phyloP scores from a whole-genome alignment of 1,140 invertebrate genomes.

The Drosophila prosaltans region DNA sequence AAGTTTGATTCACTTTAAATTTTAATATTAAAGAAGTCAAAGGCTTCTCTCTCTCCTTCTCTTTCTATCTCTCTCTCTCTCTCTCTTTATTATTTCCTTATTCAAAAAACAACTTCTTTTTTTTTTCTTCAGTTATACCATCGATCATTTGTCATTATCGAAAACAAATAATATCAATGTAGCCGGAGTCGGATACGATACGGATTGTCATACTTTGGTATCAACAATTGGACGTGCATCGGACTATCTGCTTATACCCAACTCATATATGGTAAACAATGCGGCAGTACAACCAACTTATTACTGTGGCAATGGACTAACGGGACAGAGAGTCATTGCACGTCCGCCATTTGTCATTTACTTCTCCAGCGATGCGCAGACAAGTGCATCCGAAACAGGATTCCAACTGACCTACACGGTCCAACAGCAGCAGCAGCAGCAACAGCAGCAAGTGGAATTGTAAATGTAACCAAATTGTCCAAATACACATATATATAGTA shows the following conservation, averaged over 20 bases:
- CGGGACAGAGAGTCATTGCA: constrained; percentile 45
- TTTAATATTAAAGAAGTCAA: too few relatives aligned
- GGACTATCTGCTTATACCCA: constrained; percentile 63
- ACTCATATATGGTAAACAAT: constrained; percentile 49
- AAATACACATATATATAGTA: neutral
- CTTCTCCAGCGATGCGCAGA: constrained; percentile 67
- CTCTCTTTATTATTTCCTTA: neutral
- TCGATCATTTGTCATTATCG: constrained; percentile 61
- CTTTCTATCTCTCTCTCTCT: too few relatives aligned
- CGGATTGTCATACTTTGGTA: constrained; percentile 68
- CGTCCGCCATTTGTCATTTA: constrained; percentile 63
- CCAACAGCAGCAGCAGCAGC: constrained; percentile 14
- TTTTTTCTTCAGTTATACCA: constrained; percentile 46
- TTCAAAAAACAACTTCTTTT: neutral
- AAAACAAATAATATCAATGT: constrained; percentile 39
- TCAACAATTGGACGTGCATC: constrained; percentile 50
- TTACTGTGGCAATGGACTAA: constrained; percentile 59
- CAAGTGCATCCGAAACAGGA: constrained; percentile 62
- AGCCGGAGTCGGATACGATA: constrained; percentile 58
- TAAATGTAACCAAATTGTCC: constrained; percentile 34
- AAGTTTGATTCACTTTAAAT: too few relatives aligned
- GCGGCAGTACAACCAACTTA: constrained; percentile 61
- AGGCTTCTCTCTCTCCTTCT: too few relatives aligned
- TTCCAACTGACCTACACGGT: constrained; percentile 67
- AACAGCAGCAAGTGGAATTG: constrained; percentile 32